Conservation (phyloP, 2,113 vertebrate genomes). For the Donacobius atricapilla region DNA sequence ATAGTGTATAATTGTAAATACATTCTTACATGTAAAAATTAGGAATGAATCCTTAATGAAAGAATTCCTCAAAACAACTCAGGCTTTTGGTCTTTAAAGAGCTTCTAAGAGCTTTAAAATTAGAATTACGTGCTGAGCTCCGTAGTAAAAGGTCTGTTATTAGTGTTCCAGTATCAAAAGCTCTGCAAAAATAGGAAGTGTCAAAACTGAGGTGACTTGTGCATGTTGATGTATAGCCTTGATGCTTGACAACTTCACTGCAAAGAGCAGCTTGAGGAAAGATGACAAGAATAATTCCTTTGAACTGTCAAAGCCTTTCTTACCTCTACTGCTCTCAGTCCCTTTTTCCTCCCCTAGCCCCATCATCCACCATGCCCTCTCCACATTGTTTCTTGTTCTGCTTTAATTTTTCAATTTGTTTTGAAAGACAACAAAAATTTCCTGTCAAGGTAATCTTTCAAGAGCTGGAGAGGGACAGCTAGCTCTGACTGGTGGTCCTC, state of each 20-base stretch:
- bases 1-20: background rate
- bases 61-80: background rate
- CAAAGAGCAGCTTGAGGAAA: background rate
- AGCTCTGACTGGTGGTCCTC: fast-evolving
- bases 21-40: background rate
- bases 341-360: background rate
- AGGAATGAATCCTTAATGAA: background rate
- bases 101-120: background rate
- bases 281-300: background rate
- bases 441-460: background rate
- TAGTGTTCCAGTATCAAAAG: background rate
- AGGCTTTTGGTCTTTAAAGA: background rate
- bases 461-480: background rate
- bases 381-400: background rate
- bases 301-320: background rate
- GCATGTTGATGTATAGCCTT: background rate
- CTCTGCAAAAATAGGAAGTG: background rate
- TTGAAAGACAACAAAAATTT: background rate
- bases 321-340: background rate
- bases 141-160: background rate
- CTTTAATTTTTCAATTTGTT: slow-evolving; percentile 8
- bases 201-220: background rate
- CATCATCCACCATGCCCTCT: background rate
- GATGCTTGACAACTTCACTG: background rate
- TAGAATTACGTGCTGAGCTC: background rate